Percentiles rank a stretch among this genome's conserved stretches.
These are phyloP conservation scores for Pao palembangensis DNA, from an alignment of 2,113 vertebrate species.

Conservation along the genomic window DNA sequence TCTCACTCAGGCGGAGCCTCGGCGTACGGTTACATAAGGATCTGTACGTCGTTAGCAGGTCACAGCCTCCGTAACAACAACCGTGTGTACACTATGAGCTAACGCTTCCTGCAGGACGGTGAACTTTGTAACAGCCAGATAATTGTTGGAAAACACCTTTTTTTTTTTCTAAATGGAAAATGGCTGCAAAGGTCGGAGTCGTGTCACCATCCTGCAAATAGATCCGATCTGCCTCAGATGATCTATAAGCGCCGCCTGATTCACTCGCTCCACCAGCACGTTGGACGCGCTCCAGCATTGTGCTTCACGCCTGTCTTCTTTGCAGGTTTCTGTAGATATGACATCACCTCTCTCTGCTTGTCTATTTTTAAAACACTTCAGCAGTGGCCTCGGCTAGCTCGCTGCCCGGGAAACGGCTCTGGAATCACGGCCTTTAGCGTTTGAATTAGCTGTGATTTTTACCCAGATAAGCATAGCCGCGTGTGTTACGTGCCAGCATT, in stretches of 20 bases:
- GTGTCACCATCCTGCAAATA: conserved; percentile 42
- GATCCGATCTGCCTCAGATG: conserved; percentile 38
- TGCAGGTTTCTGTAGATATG: conserved; percentile 35
- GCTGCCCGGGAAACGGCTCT: conserved; percentile 39
- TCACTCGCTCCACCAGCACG: conserved; percentile 58
- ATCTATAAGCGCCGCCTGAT: conserved; percentile 58
- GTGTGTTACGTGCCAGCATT: too few relatives aligned
- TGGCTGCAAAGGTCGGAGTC: conserved; percentile 9
- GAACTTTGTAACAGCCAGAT: conserved; percentile 14
- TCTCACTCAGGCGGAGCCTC: neutral
- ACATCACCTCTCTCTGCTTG: conserved; percentile 52
- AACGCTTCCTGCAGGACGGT: conserved; percentile 28
- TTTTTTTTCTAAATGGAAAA: conserved; percentile 14
- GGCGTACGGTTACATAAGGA: neutral
- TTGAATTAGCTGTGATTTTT: conserved; percentile 1
- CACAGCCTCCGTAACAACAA: neutral
- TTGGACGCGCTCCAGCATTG: conserved; percentile 46
- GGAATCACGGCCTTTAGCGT: conserved; percentile 18
- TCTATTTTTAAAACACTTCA: conserved; percentile 58
- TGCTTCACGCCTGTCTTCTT: conserved; percentile 42
- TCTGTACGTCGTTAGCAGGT: conserved; percentile 4
- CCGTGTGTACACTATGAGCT: conserved; percentile 17
- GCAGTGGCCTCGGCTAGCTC: conserved; percentile 20
- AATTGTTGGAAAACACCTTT: conserved; percentile 33
- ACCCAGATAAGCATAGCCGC: too few relatives aligned